A percentile compares a stretch with the other conserved stretches of the same genome.
phyloP scores from a whole-genome alignment of 2,113 vertebrate genomes.

The Dasyornis broadbenti region DNA sequence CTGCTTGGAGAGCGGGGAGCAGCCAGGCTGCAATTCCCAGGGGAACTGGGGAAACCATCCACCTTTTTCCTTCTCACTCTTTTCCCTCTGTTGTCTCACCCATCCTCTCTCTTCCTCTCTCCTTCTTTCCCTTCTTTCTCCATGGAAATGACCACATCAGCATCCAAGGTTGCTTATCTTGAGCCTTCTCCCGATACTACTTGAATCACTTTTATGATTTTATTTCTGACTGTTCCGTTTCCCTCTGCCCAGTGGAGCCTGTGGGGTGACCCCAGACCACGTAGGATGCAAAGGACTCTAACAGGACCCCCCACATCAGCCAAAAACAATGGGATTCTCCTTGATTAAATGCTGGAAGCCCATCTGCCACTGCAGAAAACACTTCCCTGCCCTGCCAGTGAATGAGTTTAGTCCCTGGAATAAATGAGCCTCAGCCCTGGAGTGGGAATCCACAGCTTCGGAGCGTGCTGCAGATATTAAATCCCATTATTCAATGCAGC shows the following conservation, averaged over 20 bases:
- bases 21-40: background rate
- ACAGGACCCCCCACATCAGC: background rate
- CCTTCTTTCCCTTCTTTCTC: background rate
- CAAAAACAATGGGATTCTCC: background rate
- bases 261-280: background rate
- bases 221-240: background rate
- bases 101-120: background rate
- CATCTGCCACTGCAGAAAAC: background rate
- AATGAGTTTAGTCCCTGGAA: background rate
- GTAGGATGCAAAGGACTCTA: background rate
- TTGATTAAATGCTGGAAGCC: background rate
- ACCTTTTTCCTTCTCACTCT: background rate
- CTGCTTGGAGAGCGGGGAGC: background rate
- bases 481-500: conserved; percentile 24
- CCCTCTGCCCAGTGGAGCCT: background rate
- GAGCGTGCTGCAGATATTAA: conserved; percentile 29
- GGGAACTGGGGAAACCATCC: background rate
- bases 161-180: background rate
- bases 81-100: background rate
- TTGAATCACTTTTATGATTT: background rate
- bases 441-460: background rate
- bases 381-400: background rate
- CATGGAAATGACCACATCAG: background rate
- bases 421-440: background rate
- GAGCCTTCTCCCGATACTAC: background rate